phyloP scores from a whole-genome alignment of 2,888 invertebrate species.

The Tetramorium bicarinatum region DNA sequence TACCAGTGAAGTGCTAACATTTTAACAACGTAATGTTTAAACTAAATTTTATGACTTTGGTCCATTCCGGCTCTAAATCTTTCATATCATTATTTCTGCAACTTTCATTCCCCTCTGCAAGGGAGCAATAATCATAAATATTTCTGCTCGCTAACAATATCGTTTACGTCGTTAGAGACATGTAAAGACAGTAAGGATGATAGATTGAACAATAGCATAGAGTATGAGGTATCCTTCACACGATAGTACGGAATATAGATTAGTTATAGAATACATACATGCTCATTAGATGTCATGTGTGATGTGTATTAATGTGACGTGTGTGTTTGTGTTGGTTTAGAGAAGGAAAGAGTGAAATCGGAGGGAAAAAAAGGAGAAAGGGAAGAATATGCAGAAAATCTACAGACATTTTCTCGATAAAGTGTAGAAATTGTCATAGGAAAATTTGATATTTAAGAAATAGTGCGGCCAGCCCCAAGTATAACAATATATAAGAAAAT shows the following conservation, averaged over 20 bases:
- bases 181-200: conserved; percentile 69
- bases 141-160: conserved; percentile 44
- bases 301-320: conserved; percentile 47
- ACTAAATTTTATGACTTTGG: conserved; percentile 32
- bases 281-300: conserved; percentile 46
- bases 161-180: conserved; percentile 54
- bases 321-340: conserved; percentile 38
- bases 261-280: conserved; percentile 55
- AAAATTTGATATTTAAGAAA: conserved; percentile 50
- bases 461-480: conserved; percentile 64
- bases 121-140: conserved; percentile 30
- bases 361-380: neutral
- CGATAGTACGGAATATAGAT: conserved; percentile 45
- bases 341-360: conserved; percentile 49
- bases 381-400: neutral
- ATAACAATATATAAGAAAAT: conserved; percentile 12
- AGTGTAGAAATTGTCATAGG: conserved; percentile 63
- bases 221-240: conserved; percentile 33
- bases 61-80: conserved; percentile 43
- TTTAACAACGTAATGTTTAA: conserved; percentile 13
- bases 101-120: conserved; percentile 21
- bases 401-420: conserved; percentile 34
- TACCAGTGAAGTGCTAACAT: neutral
- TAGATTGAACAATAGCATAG: conserved; percentile 60
- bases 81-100: conserved; percentile 22